phyloP scores from a whole-genome alignment of 1,140 invertebrate species.

The Drosophila obscura region DNA sequence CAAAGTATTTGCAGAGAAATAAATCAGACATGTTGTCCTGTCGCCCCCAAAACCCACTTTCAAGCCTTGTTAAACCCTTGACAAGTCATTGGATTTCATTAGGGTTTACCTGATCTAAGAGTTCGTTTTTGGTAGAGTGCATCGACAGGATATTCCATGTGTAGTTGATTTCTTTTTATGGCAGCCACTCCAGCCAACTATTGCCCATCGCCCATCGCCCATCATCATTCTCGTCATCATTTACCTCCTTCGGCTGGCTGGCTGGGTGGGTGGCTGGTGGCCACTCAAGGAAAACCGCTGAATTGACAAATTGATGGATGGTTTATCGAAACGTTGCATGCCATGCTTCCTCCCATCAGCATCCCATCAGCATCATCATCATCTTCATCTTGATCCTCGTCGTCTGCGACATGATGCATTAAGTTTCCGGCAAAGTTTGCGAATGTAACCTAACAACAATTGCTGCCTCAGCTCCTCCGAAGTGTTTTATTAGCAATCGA shows the following conservation, averaged over 20 bases:
- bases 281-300: slow-evolving; percentile 66
- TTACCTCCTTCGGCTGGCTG: not conserved
- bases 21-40: slow-evolving; percentile 10
- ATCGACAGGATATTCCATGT: slow-evolving; percentile 16
- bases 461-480: slow-evolving; percentile 56
- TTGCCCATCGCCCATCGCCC: slow-evolving; percentile 19
- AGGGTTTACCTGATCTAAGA: slow-evolving; percentile 5
- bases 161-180: slow-evolving; percentile 28
- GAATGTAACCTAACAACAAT: slow-evolving; percentile 26
- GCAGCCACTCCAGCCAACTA: slow-evolving; percentile 21
- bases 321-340: slow-evolving; percentile 39
- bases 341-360: slow-evolving; percentile 22
- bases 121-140: not conserved
- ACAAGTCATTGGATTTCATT: slow-evolving; percentile 34
- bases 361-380: not conserved
- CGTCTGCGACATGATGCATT: slow-evolving; percentile 66
- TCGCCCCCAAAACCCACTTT: slow-evolving; percentile 28
- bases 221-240: slow-evolving; percentile 32
- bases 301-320: slow-evolving; percentile 81
- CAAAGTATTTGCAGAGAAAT: slow-evolving; percentile 21
- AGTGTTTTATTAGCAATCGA: slow-evolving; percentile 76
- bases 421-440: slow-evolving; percentile 60
- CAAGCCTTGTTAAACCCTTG: slow-evolving; percentile 39
- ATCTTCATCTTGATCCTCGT: not conserved
- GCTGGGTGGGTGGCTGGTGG: not conserved